These are phyloP conservation scores for Dryas iulia DNA, from an alignment of 1,140 invertebrate species.

Conservation along the genomic window DNA sequence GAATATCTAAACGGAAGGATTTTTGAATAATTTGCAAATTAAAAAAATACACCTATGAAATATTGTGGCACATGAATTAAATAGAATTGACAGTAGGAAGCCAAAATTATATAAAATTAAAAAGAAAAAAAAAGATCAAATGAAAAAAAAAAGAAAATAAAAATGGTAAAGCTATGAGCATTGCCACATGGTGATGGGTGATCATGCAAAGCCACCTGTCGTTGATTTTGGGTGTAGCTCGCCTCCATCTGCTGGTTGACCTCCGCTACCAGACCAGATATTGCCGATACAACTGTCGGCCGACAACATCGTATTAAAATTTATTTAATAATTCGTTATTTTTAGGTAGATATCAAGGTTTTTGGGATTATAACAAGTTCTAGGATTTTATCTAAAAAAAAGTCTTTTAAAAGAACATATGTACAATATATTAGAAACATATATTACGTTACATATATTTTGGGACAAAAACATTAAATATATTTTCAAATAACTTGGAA, in stretches of 20 bases:
- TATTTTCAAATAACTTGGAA: background rate
- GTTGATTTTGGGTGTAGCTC: slow-evolving; percentile 70
- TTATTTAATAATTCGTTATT: background rate
- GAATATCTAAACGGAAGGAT: no score
- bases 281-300: slow-evolving; percentile 85
- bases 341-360: no score
- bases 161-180: background rate
- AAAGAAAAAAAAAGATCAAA: background rate
- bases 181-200: background rate
- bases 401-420: background rate
- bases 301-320: slow-evolving; percentile 35
- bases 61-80: no score
- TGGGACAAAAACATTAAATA: background rate
- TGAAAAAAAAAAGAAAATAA: background rate
- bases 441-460: background rate
- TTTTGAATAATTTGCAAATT: no score
- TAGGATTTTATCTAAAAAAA: background rate
- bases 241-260: slow-evolving; percentile 83
- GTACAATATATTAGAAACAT: background rate
- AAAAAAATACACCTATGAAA: no score
- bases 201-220: slow-evolving; percentile 72
- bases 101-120: background rate
- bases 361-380: background rate
- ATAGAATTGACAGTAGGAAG: no score
- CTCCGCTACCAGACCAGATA: slow-evolving; percentile 87